These are phyloP conservation scores for Cryptocephalus primarius DNA, from an alignment of 2,888 invertebrate genomes.

Conservation along the genomic window DNA sequence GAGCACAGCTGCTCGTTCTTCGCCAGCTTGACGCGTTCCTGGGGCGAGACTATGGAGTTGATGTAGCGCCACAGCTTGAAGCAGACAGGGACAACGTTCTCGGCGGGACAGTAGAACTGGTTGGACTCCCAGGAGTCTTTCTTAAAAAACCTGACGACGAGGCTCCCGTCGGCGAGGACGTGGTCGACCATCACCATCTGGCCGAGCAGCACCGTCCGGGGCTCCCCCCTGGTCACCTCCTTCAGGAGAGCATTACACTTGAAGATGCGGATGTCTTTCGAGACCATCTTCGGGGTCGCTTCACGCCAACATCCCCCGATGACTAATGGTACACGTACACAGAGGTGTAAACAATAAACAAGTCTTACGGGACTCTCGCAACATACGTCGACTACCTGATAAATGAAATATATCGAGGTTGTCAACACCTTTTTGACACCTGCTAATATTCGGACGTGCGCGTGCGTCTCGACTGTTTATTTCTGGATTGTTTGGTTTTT, in stretches of 20 bases:
- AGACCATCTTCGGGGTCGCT: slow-evolving; percentile 13
- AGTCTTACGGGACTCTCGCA: too few relatives aligned
- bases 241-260: slow-evolving; percentile 23
- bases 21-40: slow-evolving; percentile 41
- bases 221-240: slow-evolving; percentile 6
- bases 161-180: slow-evolving; percentile 14
- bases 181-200: slow-evolving; percentile 31
- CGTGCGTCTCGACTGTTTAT: too few relatives aligned
- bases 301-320: too few relatives aligned
- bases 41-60: slow-evolving; percentile 40
- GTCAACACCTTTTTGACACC: too few relatives aligned
- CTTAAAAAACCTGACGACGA: slow-evolving; percentile 29
- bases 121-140: slow-evolving; percentile 31
- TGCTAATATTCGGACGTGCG: too few relatives aligned
- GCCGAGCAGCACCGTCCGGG: slow-evolving; percentile 31
- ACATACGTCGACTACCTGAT: too few relatives aligned
- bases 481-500: too few relatives aligned
- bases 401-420: too few relatives aligned
- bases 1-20: slow-evolving; percentile 37
- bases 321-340: too few relatives aligned
- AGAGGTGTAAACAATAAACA: too few relatives aligned
- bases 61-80: slow-evolving; percentile 42
- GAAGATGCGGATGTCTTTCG: slow-evolving; percentile 26
- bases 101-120: slow-evolving; percentile 26
- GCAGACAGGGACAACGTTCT: slow-evolving; percentile 24